A percentile compares a stretch with the other conserved stretches of the same genome.
Conservation (phyloP, 2,797 vertebrate species). For the Heterohyrax brucei region DNA sequence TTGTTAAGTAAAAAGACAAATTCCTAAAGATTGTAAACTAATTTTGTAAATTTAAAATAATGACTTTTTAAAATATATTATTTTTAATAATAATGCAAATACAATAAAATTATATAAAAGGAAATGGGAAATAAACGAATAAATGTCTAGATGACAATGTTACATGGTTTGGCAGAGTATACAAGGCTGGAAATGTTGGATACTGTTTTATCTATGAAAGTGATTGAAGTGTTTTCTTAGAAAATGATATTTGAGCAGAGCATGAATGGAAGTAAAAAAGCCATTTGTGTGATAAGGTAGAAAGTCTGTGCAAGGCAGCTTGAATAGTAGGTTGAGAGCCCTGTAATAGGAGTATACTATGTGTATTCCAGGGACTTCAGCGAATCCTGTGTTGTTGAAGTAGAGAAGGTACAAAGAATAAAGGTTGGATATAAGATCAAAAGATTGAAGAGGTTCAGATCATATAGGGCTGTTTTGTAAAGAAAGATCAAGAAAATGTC, state of each 20-base stretch:
- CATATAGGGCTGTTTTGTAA: neutral
- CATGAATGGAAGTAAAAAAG: neutral
- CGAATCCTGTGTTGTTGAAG: neutral
- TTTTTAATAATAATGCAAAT: neutral
- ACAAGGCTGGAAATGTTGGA: neutral
- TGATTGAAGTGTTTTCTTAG: neutral
- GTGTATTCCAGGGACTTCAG: neutral
- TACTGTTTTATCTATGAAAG: neutral
- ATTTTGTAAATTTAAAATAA: conserved; percentile 57
- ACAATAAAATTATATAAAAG: neutral
- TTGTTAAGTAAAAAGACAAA: neutral
- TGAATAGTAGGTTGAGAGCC: neutral
- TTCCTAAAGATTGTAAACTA: neutral
- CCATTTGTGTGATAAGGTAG: neutral
- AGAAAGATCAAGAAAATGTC: neutral
- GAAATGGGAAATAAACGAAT: neutral
- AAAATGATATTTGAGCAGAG: neutral
- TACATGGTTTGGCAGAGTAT: neutral
- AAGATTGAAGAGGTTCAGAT: neutral
- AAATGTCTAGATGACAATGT: neutral
- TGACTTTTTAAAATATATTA: neutral
- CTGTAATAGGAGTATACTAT: no score
- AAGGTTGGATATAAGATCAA: neutral
- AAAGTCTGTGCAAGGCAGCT: neutral
- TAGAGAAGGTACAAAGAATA: neutral